A percentile compares a stretch with the other conserved stretches of the same genome.
These are phyloP conservation scores for Xiphydria camelus DNA, from an alignment of 2,888 invertebrate species.

Conservation along the genomic window DNA sequence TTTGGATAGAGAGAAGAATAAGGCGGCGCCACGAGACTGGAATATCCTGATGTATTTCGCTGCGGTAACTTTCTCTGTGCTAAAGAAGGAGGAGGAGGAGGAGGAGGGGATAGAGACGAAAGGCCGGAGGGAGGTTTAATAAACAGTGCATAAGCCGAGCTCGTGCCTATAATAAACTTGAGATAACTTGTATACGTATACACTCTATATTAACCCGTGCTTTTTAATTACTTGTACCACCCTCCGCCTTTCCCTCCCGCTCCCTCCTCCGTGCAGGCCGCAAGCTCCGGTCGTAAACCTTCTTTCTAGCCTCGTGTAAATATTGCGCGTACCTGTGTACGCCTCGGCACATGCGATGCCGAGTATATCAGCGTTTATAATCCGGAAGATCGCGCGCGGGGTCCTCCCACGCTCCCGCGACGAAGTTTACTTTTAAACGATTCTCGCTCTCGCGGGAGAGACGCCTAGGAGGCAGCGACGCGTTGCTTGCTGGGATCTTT, in stretches of 20 bases:
- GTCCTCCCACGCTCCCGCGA: no score
- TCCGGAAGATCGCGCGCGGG: no score
- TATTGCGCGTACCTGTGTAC: background rate
- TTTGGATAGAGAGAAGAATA: no score
- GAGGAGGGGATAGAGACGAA: background rate
- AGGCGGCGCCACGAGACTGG: no score
- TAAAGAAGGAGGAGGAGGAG: slow-evolving; percentile 7
- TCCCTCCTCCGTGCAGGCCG: no score
- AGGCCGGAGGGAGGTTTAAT: slow-evolving; percentile 18
- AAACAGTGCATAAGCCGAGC: slow-evolving; percentile 20
- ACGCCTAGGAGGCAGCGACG: no score
- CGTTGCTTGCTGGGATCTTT: no score
- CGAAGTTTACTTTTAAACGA: no score
- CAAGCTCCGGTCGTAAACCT: background rate
- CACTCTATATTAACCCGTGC: slow-evolving; percentile 20
- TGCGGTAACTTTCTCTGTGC: slow-evolving; percentile 24
- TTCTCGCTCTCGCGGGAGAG: no score
- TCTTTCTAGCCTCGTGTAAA: background rate
- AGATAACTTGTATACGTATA: slow-evolving; percentile 17
- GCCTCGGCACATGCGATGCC: background rate
- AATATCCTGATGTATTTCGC: slow-evolving; percentile 19
- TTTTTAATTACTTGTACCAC: slow-evolving; percentile 24
- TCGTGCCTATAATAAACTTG: slow-evolving; percentile 26
- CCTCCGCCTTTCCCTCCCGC: background rate
- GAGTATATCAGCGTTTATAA: no score